phyloP scores from a whole-genome alignment of 2,888 invertebrate genomes.

The Clusia tigrina region DNA sequence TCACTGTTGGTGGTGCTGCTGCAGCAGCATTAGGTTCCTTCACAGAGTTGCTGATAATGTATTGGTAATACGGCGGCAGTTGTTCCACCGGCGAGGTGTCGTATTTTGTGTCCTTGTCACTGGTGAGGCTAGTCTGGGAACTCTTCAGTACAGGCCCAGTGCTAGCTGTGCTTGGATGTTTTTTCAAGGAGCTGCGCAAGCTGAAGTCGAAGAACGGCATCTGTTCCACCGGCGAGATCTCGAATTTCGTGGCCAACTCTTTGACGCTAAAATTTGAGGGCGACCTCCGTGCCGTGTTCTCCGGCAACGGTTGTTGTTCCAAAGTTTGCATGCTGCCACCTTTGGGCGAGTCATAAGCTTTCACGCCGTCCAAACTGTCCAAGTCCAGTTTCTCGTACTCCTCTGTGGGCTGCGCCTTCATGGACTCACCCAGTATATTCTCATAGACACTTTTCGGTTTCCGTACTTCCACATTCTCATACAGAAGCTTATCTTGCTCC shows the following conservation, averaged over 20 bases:
- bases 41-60: constrained; percentile 21
- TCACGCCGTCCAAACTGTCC: constrained; percentile 55
- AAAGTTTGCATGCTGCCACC: neutral
- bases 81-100: constrained; percentile 15
- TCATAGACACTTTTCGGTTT: constrained; percentile 61
- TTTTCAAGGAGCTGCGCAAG: constrained; percentile 41
- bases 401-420: constrained; percentile 59
- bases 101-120: constrained; percentile 23
- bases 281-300: constrained; percentile 48
- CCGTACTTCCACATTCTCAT: constrained; percentile 63
- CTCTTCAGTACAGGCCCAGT: too few relatives aligned
- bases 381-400: constrained; percentile 48
- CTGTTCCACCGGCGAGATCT: constrained; percentile 70
- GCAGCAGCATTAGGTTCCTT: constrained; percentile 22
- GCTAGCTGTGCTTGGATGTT: constrained; percentile 33
- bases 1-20: neutral
- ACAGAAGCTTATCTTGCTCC: constrained; percentile 53
- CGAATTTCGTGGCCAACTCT: constrained; percentile 72
- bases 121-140: constrained; percentile 16
- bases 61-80: constrained; percentile 18
- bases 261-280: constrained; percentile 68
- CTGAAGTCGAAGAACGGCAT: constrained; percentile 68
- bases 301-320: constrained; percentile 18
- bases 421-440: constrained; percentile 58
- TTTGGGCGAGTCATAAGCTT: constrained; percentile 12